Evolutionary conservation across 2,888 invertebrate species (phyloP).

Genomic region (Brachynemurus nebulosus): DNA sequence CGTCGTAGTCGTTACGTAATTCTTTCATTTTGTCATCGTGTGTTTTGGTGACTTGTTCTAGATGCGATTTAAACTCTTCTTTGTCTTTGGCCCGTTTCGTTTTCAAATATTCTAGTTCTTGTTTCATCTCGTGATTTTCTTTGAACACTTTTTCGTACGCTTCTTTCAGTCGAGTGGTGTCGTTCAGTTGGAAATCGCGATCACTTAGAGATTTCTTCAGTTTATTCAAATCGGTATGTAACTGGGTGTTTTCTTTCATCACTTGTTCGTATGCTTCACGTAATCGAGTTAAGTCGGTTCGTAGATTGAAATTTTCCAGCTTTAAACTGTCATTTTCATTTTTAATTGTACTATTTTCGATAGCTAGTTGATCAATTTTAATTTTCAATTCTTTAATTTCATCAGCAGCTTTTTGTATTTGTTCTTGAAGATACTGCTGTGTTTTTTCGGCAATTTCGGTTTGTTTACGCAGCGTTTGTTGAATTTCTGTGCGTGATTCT

Average conservation of each 20-base stretch:
- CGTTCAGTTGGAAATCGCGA: slow-evolving; percentile 21
- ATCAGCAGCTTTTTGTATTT: slow-evolving; percentile 15
- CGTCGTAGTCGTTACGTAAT: slow-evolving; percentile 51
- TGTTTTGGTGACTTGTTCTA: slow-evolving; percentile 25
- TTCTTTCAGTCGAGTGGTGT: slow-evolving; percentile 25
- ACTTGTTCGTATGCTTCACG: slow-evolving; percentile 25
- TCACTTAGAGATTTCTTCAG: slow-evolving; percentile 23
- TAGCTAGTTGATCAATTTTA: slow-evolving; percentile 30
- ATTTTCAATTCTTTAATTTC: slow-evolving; percentile 21
- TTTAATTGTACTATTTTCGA: slow-evolving; percentile 22
- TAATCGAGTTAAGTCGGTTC: slow-evolving; percentile 20
- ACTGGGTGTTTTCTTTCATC: slow-evolving; percentile 25
- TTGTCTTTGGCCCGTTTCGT: slow-evolving; percentile 28
- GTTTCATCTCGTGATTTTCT: slow-evolving; percentile 27
- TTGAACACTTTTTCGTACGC: slow-evolving; percentile 29
- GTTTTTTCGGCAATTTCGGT: slow-evolving; percentile 2
- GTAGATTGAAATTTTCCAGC: slow-evolving; percentile 10
- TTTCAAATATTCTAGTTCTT: slow-evolving; percentile 29
- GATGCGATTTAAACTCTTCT: slow-evolving; percentile 25
- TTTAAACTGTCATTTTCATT: slow-evolving; percentile 11
- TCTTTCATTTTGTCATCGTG: slow-evolving; percentile 32
- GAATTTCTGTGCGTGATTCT: neutral
- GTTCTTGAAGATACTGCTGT: slow-evolving; percentile 3
- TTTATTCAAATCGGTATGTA: slow-evolving; percentile 25
- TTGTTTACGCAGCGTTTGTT: neutral